Percentiles rank a stretch among this genome's conserved stretches.
phyloP scores from a whole-genome alignment of 2,113 vertebrate species.

The Myotis davidii region DNA sequence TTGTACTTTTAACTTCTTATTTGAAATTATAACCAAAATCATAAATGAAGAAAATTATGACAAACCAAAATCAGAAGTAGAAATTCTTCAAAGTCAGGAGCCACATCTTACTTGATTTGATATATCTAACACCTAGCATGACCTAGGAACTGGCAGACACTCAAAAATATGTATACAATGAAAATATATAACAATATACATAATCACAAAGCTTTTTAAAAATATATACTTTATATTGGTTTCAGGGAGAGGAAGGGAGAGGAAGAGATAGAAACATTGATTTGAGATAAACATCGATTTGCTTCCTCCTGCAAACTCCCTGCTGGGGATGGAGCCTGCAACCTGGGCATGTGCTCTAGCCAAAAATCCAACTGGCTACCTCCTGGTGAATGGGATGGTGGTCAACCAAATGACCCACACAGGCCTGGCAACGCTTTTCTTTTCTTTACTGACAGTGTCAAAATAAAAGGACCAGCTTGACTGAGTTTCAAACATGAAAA shows the following conservation, averaged over 20 bases:
- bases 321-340: no score
- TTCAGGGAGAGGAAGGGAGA: no score
- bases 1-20: not conserved
- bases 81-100: not conserved
- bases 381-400: no score
- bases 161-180: not conserved
- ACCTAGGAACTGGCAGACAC: not conserved
- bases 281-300: no score
- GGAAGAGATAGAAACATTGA: no score
- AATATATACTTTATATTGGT: no score
- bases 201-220: not conserved
- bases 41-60: not conserved
- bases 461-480: not conserved
- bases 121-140: not conserved
- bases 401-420: no score
- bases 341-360: no score
- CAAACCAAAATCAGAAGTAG: not conserved
- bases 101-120: not conserved
- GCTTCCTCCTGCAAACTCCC: no score
- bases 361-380: not conserved
- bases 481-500: conserved; percentile 1
- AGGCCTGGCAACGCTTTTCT: not conserved
- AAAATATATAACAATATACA: not conserved
- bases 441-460: not conserved
- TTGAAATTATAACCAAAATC: not conserved